Base-by-base conservation (phyloP, 2,888 invertebrate genomes). In the Emmelina monodactyla region DNA sequence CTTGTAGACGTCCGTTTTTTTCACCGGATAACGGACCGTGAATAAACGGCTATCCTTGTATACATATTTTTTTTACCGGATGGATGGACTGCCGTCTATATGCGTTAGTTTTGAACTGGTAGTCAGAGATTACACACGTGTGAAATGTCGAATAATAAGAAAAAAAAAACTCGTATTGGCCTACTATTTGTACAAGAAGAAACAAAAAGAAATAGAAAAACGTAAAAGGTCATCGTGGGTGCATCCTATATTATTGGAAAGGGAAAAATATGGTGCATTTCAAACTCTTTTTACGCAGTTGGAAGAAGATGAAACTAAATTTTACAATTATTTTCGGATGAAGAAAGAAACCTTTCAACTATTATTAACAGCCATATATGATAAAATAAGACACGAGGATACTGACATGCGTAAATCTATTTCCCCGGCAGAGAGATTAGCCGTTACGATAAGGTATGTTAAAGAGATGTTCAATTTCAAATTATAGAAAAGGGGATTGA, bases 231-330 rank as follows among this genome's bases (percentile, higher is more conserved):
- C 44, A 43, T 45, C 38, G 40, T 48, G 46, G 42, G 43, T 48
- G 40, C 45, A 49, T 50, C 47, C 47, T 44, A 46, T 50, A 43
- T 47, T 47, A 47, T 43, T 44, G 42, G 40, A 49, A 47, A 45
- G 44, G 45, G 45, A 45, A 43, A n/a, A 49, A 44, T 45, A 46
- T 44, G 43, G 36, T 40, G 38, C 37, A 41, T 41, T 39, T 46
- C 41, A 43, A 11, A 41, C 41, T 35, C 44, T 47, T 44, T 44
- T 44, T 42, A 45, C 35, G 45, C 10, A 43, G 35, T 43, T 49
- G 40, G 37, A 42, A 46, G 40, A 46, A 48, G 43, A 48, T 44
- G 47, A 46, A 45, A 43, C 39, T 35, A 46, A 45, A 42, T 44
- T 44, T 45, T 42, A 39, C 41, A 45, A 45, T 43, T 44, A 42